These are phyloP conservation scores for Rissa tridactyla DNA, from an alignment of 2,113 vertebrate species.

Conservation along the genomic window DNA sequence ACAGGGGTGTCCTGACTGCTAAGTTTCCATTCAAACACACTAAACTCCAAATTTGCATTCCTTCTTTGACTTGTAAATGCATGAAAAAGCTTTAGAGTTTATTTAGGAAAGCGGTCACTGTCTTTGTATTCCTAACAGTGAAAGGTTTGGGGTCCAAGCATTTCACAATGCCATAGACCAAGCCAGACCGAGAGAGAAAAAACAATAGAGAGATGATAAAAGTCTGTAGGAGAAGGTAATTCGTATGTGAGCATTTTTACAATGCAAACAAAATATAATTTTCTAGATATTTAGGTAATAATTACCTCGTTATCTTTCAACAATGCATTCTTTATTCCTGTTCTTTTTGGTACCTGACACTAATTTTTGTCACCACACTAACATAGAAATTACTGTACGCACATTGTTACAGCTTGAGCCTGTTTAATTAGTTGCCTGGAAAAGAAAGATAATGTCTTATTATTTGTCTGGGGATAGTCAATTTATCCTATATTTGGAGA, in stretches of 20 bases:
- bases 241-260: not conserved
- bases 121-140: not conserved
- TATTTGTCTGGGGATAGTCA: conserved; percentile 33
- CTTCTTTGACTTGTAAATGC: not conserved
- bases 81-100: not conserved
- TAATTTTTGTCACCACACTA: conserved; percentile 38
- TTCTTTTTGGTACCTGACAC: conserved; percentile 5
- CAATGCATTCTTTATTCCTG: not conserved
- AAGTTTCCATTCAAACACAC: conserved; percentile 18
- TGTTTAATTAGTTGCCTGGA: conserved; percentile 47
- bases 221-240: not conserved
- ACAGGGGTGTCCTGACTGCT: not conserved
- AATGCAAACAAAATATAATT: not conserved
- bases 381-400: conserved; percentile 24
- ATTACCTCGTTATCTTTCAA: conserved; percentile 38
- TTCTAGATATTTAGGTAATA: conserved; percentile 35
- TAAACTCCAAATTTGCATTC: not conserved
- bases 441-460: conserved; percentile 35
- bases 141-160: not conserved
- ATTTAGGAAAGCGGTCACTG: not conserved
- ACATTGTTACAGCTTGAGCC: not conserved
- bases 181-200: not conserved
- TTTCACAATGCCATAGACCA: not conserved
- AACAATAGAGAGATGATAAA: not conserved
- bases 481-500: conserved; percentile 43